Evolutionary conservation across 2,113 vertebrate species (phyloP).

Genomic region (Barbus barbus): DNA sequence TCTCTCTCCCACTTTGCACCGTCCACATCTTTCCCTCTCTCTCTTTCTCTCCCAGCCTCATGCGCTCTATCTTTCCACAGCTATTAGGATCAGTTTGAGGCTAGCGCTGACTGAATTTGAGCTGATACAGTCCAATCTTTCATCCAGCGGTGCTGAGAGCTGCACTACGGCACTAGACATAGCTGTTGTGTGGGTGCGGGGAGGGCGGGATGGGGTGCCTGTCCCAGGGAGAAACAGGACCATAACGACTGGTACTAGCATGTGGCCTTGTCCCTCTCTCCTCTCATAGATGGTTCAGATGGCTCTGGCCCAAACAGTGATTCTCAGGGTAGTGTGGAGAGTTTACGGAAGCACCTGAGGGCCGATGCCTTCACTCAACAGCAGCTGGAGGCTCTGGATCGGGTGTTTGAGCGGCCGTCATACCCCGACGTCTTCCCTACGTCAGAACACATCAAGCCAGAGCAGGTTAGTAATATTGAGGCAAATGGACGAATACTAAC

Average conservation of each 20-base stretch:
- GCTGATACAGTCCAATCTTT: conserved; percentile 61
- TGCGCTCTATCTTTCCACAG: conserved; percentile 52
- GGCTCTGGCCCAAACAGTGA: conserved; percentile 97
- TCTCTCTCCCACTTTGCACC: conserved; percentile 52
- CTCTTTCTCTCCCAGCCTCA: conserved; percentile 22
- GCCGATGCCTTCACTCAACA: conserved; percentile 98
- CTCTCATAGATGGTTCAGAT: conserved; percentile 91
- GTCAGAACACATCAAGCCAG: conserved; percentile 94
- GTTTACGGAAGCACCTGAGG: conserved; percentile 98
- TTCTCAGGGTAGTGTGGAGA: conserved; percentile 98
- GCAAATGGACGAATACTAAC: conserved; percentile 36
- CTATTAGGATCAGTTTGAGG: conserved; percentile 59
- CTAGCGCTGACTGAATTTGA: conserved; percentile 58
- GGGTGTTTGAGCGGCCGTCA: conserved; percentile 95
- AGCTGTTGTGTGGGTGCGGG: conserved; percentile 49
- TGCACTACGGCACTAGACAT: conserved; percentile 32
- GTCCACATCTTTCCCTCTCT: conserved; percentile 30
- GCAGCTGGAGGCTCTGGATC: conserved; percentile 96
- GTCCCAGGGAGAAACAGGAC: conserved; percentile 42
- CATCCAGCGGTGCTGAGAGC: conserved; percentile 55
- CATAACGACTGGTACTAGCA: conserved; percentile 61
- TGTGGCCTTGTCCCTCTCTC: conserved; percentile 72
- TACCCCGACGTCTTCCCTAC: conserved; percentile 96
- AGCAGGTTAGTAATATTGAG: conserved; percentile 81
- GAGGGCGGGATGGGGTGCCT: conserved; percentile 34